phyloP scores from a whole-genome alignment of 2,888 invertebrate species.

The Apodemia hepburni region DNA sequence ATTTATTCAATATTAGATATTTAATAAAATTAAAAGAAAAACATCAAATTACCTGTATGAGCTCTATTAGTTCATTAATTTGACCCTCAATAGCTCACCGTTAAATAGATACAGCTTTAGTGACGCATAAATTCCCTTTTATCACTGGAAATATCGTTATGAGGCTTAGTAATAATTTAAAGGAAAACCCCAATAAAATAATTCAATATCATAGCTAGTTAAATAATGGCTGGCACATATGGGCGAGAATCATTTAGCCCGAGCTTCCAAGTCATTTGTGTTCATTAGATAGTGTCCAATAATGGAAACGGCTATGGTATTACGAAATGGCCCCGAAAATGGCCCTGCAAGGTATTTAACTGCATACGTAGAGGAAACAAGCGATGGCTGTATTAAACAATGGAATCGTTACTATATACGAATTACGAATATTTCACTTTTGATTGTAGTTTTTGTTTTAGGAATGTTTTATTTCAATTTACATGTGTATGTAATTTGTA shows the following conservation, averaged over 20 bases:
- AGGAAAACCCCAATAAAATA: constrained; percentile 22
- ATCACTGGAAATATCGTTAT: constrained; percentile 17
- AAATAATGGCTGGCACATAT: constrained; percentile 30
- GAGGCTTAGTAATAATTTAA: constrained; percentile 14
- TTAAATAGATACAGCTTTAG: constrained; percentile 9
- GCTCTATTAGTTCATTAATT: not conserved
- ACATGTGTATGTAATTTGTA: too few species aligned
- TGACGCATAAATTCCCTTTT: constrained; percentile 17
- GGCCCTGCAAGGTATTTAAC: constrained; percentile 50
- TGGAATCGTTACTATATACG: constrained; percentile 3
- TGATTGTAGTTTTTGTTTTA: constrained; percentile 7
- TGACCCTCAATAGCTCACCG: not conserved
- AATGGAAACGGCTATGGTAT: constrained; percentile 59
- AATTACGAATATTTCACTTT: not conserved
- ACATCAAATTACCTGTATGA: not conserved
- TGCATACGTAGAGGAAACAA: constrained; percentile 39
- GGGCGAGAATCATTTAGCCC: constrained; percentile 40
- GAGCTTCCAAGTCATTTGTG: constrained; percentile 56
- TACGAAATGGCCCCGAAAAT: constrained; percentile 52
- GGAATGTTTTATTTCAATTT: not conserved
- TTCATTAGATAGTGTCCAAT: constrained; percentile 68
- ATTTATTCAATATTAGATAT: too few species aligned
- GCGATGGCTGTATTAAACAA: constrained; percentile 24
- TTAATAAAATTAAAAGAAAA: too few species aligned
- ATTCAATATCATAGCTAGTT: constrained; percentile 27